phyloP scores from a whole-genome alignment of 2,113 vertebrate species.

The Antechinus stuartii region DNA sequence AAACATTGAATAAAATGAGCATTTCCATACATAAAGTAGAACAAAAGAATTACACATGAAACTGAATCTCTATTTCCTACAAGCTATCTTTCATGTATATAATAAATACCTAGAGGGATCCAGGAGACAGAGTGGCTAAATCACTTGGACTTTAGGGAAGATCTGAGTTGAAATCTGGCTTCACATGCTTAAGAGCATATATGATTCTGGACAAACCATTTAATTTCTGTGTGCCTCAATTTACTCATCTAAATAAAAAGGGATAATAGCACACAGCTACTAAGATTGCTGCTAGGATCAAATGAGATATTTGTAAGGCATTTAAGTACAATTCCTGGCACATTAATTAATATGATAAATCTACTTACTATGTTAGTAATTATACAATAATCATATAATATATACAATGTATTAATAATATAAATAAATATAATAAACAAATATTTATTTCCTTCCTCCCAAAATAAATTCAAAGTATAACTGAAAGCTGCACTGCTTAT shows the following conservation, averaged over 20 bases:
- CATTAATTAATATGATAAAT: too few relatives aligned
- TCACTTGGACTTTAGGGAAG: not conserved
- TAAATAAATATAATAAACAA: too few relatives aligned
- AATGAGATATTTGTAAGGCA: not conserved
- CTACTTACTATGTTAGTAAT: too few relatives aligned
- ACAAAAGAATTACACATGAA: not conserved
- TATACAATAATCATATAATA: too few relatives aligned
- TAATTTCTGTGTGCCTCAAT: not conserved
- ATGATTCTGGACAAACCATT: not conserved
- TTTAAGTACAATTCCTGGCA: not conserved
- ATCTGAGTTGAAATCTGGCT: not conserved
- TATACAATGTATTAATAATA: too few relatives aligned
- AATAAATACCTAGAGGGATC: not conserved
- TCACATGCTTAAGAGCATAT: not conserved
- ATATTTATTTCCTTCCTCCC: not conserved
- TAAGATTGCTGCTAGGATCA: not conserved
- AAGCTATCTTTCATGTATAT: not conserved
- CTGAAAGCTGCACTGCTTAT: not conserved
- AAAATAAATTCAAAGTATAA: not conserved
- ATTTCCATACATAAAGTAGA: not conserved
- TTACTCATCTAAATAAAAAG: not conserved
- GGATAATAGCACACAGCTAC: not conserved
- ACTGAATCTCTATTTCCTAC: not conserved
- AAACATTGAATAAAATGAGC: not conserved
- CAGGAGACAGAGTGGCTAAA: not conserved